A percentile compares a stretch with the other conserved stretches of the same genome.
Conservation (phyloP, 2,113 vertebrate genomes). For the Zeus faber region DNA sequence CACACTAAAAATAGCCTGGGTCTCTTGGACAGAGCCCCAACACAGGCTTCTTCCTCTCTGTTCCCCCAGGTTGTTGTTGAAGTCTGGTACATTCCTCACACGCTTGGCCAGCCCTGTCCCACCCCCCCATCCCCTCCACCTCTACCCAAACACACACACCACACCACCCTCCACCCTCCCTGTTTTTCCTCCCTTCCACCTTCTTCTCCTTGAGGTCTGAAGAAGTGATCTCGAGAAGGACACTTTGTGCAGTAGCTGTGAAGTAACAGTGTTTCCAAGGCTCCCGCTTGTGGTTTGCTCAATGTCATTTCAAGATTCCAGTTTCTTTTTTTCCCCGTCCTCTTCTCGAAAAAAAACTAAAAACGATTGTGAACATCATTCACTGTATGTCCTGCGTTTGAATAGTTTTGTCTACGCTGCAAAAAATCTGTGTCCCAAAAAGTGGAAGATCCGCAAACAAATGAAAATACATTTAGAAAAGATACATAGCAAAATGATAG, state of each 20-base stretch:
- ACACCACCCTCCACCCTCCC: not conserved
- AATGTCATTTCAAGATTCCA: not conserved
- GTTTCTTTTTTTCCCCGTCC: no score
- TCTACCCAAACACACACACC: not conserved
- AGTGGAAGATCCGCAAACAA: no score
- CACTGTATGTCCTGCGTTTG: no score
- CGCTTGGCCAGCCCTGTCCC: slow-evolving; percentile 36
- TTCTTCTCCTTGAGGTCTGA: slow-evolving; percentile 8
- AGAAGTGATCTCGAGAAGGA: slow-evolving; percentile 29
- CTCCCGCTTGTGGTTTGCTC: slow-evolving; percentile 22
- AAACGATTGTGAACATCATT: no score
- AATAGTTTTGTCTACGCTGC: no score
- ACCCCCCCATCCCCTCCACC: slow-evolving; percentile 12
- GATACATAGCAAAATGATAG: no score
- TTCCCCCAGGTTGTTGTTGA: slow-evolving; percentile 56
- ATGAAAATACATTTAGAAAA: no score
- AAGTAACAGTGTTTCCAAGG: slow-evolving; percentile 27
- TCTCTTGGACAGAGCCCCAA: slow-evolving; percentile 25
- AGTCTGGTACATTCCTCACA: slow-evolving; percentile 53
- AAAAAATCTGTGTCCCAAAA: no score
- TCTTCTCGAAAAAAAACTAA: no score
- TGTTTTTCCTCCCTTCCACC: slow-evolving; percentile 7
- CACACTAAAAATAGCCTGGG: slow-evolving; percentile 50
- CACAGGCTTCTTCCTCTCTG: slow-evolving; percentile 25
- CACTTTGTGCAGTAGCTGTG: slow-evolving; percentile 39